Evolutionary conservation across 1,140 invertebrate genomes (phyloP).

Genomic region (Drosophila santomea): DNA sequence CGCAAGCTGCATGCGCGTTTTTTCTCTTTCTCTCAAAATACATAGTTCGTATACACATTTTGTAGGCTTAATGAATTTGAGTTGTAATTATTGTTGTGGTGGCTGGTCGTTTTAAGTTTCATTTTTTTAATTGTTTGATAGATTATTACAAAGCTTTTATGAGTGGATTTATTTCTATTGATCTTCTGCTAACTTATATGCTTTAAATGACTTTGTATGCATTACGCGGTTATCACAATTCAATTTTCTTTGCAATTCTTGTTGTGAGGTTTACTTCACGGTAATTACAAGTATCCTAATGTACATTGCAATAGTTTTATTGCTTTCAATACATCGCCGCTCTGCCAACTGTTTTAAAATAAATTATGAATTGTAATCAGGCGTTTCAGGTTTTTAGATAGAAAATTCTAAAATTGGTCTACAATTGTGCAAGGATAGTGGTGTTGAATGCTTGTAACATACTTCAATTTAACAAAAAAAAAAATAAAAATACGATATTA

Average conservation of each 20-base stretch:
- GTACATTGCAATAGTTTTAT: slow-evolving; percentile 20
- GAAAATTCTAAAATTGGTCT: slow-evolving; percentile 46
- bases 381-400: slow-evolving; percentile 55
- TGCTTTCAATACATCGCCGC: slow-evolving; percentile 35
- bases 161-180: slow-evolving; percentile 36
- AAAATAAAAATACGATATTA: slow-evolving; percentile 44
- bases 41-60: slow-evolving; percentile 13
- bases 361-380: slow-evolving; percentile 71
- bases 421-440: slow-evolving; percentile 8
- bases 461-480: slow-evolving; percentile 51
- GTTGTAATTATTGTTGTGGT: slow-evolving; percentile 10
- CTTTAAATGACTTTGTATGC: slow-evolving; percentile 77
- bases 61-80: slow-evolving; percentile 5
- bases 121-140: slow-evolving; percentile 31
- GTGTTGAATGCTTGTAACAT: slow-evolving; percentile 22
- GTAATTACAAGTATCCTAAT: slow-evolving; percentile 23
- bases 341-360: slow-evolving; percentile 66
- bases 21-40: slow-evolving; percentile 79
- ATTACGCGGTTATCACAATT: slow-evolving; percentile 74
- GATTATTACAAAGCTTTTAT: slow-evolving; percentile 28
- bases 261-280: slow-evolving; percentile 31
- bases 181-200: slow-evolving; percentile 66
- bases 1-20: slow-evolving; percentile 84
- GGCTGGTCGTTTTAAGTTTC: slow-evolving; percentile 34
- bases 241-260: slow-evolving; percentile 65